Evolutionary conservation across 2,113 vertebrate species (phyloP).

Genomic region (Corynorhinus townsendii): DNA sequence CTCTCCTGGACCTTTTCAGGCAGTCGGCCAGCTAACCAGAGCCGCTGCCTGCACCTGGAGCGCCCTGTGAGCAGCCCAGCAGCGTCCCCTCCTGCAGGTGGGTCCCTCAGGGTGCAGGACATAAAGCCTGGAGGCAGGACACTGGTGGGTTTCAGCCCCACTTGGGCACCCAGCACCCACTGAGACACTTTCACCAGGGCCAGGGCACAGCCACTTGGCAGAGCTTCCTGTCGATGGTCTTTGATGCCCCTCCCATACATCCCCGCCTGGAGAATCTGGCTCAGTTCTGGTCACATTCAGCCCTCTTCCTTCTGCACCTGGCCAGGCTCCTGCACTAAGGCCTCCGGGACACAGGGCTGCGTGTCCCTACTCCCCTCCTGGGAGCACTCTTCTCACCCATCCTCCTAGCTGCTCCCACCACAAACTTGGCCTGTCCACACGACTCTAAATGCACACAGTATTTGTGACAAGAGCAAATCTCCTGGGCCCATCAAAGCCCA

Average conservation of each 20-base stretch:
- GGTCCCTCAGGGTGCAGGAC: not conserved
- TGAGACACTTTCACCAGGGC: not conserved
- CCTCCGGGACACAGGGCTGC: not conserved
- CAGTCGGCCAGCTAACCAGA: not conserved
- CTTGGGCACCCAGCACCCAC: not conserved
- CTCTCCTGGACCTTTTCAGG: not conserved
- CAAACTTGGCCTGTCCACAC: not conserved
- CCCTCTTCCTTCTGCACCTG: not conserved
- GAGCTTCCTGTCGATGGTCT: not conserved
- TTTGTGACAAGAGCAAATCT: not conserved
- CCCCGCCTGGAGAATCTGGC: not conserved
- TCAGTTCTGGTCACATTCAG: not conserved
- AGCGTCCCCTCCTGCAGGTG: not conserved
- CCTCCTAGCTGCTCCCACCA: not conserved
- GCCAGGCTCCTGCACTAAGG: not conserved
- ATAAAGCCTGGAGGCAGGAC: not conserved
- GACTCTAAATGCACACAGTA: not conserved
- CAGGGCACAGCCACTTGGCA: too few species aligned
- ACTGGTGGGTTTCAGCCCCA: not conserved
- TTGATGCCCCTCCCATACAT: not conserved
- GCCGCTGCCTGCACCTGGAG: not conserved
- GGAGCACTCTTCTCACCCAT: not conserved
- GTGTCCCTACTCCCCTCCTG: rapidly evolving
- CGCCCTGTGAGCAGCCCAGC: not conserved
- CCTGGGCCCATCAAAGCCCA: not conserved